A percentile compares a stretch with the other conserved stretches of the same genome.
Conservation (phyloP, 2,888 invertebrate genomes). For the Stictocephala bisonia region DNA sequence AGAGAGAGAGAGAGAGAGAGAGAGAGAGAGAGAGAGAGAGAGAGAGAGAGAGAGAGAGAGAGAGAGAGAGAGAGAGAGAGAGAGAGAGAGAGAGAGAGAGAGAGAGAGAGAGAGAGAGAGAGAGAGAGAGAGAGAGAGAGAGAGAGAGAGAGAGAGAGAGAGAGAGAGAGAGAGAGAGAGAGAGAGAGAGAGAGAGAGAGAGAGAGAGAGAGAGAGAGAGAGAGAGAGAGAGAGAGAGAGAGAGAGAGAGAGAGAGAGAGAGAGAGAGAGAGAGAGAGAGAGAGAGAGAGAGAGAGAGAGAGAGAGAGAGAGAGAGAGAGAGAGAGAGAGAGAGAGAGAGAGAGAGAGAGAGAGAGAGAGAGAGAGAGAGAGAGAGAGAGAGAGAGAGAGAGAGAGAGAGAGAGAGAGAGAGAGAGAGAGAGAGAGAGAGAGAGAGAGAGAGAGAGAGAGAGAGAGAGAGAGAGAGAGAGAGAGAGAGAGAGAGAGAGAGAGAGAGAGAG, state of each 20-base stretch:
- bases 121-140: neutral
- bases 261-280: slow-evolving; percentile 11
- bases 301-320: neutral
- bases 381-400: slow-evolving; percentile 51
- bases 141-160: slow-evolving; percentile 38
- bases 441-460: slow-evolving; percentile 41
- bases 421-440: slow-evolving; percentile 41
- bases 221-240: slow-evolving; percentile 56
- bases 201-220: slow-evolving; percentile 53
- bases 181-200: slow-evolving; percentile 63
- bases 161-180: slow-evolving; percentile 61
- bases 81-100: neutral
- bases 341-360: too few species aligned
- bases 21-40: slow-evolving; percentile 48
- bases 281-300: neutral
- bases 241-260: slow-evolving; percentile 62
- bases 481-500: slow-evolving; percentile 41
- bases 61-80: slow-evolving; percentile 60
- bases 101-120: neutral
- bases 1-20: neutral
- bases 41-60: slow-evolving; percentile 62
- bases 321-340: too few species aligned
- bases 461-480: slow-evolving; percentile 41
- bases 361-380: slow-evolving; percentile 63
- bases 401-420: slow-evolving; percentile 41